Evolutionary conservation across 2,888 invertebrate species (phyloP), one percentile per base, ranked within the genome.

Genomic region (Perdita meconis): DNA sequence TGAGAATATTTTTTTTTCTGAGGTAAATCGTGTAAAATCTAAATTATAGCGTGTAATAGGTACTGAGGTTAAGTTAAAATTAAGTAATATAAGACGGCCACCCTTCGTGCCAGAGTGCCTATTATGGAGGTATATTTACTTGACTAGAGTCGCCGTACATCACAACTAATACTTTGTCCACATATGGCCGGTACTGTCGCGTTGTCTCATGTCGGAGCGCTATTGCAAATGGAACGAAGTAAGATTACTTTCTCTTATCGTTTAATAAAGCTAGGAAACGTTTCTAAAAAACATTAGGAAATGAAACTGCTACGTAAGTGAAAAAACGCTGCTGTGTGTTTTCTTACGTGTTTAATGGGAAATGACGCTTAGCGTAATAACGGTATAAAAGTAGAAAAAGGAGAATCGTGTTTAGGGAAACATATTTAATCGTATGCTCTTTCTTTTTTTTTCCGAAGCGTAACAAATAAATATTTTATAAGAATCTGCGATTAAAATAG

Each of bases 81-180:
- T 89, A 89, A 89, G 88, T 89, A 87, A 86, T 84, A 72, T 81
- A 81, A 79, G 59, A 24, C 53, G 44, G 44, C 73, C 78, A 74
- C 80, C 73, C 80, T 53, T 50, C n/a, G n/a, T n/a, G 63, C 55
- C 1, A 56, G 72, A 71, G 77, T 69, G 66, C 74, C 50, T 80
- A 76, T 80, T 87, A 83, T 87, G 88, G 90, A 91, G 91, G 91
- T 92, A 92, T 91, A 89, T 90, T 85, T 85, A 88, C 88, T 90
- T 89, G 91, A 92, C 91, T 91, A 92, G 91, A 91, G 89, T 86
- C 91, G 91, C 90, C 89, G 89, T 89, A 91, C 89, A 88, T 88
- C 83, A 84, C 74, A 86, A 85, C 86, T 88, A 88, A 89, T 89
- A 90, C 87, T 89, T 86, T 76, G 78, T 83, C 81, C 75, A 75